Percentiles rank a stretch among this genome's conserved stretches.
phyloP scores from a whole-genome alignment of 2,797 vertebrate genomes.

The Erpetoichthys calabaricus region DNA sequence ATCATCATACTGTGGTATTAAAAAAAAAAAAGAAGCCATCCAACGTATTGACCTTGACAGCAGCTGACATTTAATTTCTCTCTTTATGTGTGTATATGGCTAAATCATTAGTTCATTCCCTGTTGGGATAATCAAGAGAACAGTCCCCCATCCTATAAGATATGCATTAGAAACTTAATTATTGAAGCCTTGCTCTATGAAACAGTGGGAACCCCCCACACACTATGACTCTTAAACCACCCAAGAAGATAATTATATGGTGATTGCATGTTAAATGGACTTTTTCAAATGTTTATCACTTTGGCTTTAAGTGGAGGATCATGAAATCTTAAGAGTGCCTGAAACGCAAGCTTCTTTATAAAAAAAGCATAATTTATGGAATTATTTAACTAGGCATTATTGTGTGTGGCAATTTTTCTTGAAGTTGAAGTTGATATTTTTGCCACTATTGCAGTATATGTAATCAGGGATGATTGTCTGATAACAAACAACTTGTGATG shows the following conservation, averaged over 20 bases:
- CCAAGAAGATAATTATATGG: constrained; percentile 1
- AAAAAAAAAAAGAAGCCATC: neutral
- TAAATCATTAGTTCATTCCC: constrained; percentile 1
- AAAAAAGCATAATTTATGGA: no score
- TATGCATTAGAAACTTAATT: neutral
- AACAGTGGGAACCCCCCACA: neutral
- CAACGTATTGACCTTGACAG: neutral
- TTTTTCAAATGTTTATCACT: constrained; percentile 1
- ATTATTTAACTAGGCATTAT: no score
- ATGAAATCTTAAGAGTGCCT: no score
- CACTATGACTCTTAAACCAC: neutral
- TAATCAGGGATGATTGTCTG: no score
- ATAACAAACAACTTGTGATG: no score
- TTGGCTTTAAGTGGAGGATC: neutral
- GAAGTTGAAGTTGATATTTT: no score
- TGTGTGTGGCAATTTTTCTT: no score
- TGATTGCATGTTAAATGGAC: constrained; percentile 4
- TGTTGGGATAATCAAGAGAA: neutral
- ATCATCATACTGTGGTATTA: neutral
- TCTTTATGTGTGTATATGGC: neutral
- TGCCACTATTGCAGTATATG: no score
- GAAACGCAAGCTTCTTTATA: no score
- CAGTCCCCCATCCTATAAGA: neutral
- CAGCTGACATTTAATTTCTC: neutral
- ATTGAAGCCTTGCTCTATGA: neutral